These are phyloP conservation scores for Trichomalopsis sarcophagae DNA, from an alignment of 1,140 invertebrate genomes.

Conservation along the genomic window DNA sequence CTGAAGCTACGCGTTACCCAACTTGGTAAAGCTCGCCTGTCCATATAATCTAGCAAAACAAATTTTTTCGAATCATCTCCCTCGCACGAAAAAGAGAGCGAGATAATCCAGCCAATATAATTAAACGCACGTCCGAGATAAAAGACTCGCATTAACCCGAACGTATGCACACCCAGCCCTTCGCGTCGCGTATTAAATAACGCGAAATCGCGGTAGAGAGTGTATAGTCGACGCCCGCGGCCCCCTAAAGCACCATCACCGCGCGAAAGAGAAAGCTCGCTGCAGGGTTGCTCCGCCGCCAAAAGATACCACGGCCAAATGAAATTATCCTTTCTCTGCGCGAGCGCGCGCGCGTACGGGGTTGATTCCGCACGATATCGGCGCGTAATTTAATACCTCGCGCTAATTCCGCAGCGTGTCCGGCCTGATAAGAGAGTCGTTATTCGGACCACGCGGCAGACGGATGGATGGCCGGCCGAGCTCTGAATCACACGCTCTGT, in stretches of 20 bases:
- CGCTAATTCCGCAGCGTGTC: slow-evolving; percentile 60
- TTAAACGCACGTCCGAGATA: no score
- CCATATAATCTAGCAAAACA: no score
- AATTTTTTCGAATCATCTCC: no score
- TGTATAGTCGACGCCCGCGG: background rate
- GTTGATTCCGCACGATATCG: slow-evolving; percentile 65
- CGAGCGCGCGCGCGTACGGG: slow-evolving; percentile 57
- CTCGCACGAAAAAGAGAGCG: background rate
- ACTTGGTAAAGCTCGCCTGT: no score
- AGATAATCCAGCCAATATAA: no score
- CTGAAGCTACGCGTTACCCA: no score
- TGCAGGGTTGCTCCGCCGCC: slow-evolving; percentile 19
- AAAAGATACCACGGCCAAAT: slow-evolving; percentile 63
- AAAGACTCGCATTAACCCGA: background rate
- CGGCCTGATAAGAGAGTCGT: slow-evolving; percentile 59
- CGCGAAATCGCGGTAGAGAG: background rate
- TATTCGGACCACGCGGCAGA: background rate
- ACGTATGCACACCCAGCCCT: background rate
- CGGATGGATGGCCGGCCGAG: slow-evolving; percentile 26
- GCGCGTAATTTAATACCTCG: slow-evolving; percentile 68
- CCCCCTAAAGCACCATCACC: background rate
- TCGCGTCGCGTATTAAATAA: background rate
- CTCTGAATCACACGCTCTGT: background rate
- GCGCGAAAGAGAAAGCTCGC: slow-evolving; percentile 39
- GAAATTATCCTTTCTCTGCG: slow-evolving; percentile 67